Conservation (phyloP, 1,140 invertebrate genomes). For the Eufriesea mexicana region DNA sequence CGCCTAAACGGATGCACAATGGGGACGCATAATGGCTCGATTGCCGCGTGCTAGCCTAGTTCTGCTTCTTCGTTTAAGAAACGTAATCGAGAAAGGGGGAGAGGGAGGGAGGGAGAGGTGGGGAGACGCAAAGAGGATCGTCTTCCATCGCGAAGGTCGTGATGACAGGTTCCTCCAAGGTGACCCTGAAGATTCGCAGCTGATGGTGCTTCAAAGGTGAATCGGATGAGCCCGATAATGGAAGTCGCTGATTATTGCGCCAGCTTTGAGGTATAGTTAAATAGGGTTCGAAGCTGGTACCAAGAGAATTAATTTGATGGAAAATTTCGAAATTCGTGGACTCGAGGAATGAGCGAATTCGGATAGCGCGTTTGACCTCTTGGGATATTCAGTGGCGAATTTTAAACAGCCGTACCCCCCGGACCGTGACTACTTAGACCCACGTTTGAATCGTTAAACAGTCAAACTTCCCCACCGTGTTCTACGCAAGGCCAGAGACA, state of each 20-base stretch:
- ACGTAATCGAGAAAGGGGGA: not conserved
- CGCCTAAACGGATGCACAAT: conserved; percentile 75
- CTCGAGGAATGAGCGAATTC: too few species aligned
- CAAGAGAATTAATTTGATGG: too few species aligned
- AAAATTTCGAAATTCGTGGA: too few species aligned
- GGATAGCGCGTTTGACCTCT: not conserved
- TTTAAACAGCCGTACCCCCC: not conserved
- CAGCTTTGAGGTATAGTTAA: too few species aligned
- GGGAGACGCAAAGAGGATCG: not conserved
- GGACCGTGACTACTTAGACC: not conserved
- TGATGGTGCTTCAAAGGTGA: not conserved
- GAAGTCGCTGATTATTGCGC: not conserved
- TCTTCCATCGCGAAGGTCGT: conserved; percentile 55
- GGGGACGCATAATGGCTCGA: conserved; percentile 44
- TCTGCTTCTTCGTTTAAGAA: not conserved
- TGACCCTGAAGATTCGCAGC: not conserved
- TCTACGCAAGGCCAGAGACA: not conserved
- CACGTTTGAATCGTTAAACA: not conserved
- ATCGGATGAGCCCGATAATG: not conserved
- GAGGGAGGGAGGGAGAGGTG: conserved; percentile 16
- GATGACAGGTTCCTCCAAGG: conserved; percentile 23
- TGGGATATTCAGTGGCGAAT: not conserved
- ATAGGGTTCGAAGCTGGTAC: too few species aligned
- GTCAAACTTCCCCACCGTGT: conserved; percentile 4
- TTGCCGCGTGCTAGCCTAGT: conserved; percentile 33